Evolutionary conservation across 2,888 invertebrate genomes (phyloP).

Genomic region (Zonitis immaculata): DNA sequence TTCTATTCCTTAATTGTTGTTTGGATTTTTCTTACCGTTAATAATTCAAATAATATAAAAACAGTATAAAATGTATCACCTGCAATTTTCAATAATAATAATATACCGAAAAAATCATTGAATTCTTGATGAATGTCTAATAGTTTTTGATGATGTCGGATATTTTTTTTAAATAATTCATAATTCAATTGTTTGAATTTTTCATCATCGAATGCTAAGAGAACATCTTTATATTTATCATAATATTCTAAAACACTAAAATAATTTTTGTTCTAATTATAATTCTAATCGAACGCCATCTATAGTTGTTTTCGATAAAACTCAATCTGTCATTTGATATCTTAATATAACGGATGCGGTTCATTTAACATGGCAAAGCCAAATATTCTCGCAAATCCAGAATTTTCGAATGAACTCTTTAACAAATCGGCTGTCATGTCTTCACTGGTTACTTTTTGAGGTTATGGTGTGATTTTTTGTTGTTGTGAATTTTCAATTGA

Average conservation of each 20-base stretch:
- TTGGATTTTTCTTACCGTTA: neutral
- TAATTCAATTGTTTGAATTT: neutral
- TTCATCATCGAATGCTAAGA: neutral
- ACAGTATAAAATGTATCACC: neutral
- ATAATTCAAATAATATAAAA: neutral
- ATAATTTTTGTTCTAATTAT: neutral
- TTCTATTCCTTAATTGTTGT: neutral
- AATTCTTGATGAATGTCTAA: neutral
- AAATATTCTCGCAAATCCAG: too few relatives aligned
- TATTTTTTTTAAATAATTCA: neutral
- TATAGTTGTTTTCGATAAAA: too few relatives aligned
- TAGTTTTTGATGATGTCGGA: neutral
- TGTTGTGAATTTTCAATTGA: too few relatives aligned
- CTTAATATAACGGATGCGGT: too few relatives aligned
- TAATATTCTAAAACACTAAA: neutral
- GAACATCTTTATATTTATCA: neutral
- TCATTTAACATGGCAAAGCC: too few relatives aligned
- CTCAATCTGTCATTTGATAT: neutral
- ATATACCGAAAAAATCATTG: neutral
- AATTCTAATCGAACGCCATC: neutral
- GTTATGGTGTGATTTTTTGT: too few relatives aligned
- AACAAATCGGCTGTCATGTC: too few relatives aligned
- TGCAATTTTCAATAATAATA: neutral
- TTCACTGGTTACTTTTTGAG: too few relatives aligned
- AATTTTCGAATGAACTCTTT: too few relatives aligned